Base-by-base conservation (phyloP, 2,888 invertebrate genomes). In the Macrosiphum euphorbiae region DNA sequence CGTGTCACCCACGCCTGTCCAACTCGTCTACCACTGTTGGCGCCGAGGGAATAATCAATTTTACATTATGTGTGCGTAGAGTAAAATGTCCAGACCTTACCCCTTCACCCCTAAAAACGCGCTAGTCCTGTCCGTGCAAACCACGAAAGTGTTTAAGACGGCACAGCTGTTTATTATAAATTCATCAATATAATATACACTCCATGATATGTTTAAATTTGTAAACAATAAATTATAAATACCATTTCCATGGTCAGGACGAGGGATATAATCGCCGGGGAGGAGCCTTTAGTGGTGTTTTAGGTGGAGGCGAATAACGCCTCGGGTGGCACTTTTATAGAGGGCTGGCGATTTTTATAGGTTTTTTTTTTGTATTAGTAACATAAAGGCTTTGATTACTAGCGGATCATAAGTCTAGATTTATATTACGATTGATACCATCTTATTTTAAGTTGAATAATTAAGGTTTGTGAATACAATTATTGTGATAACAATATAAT, bases 31-130 rank as follows among this genome's bases (percentile, higher is more conserved):
- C 20, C 7, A 7, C 20, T 20, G 78, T 8, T 20, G 78, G 35
- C 78, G 78, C 35, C 35, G 78, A 78, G 78, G 20, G 78, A 78
- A 78, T 78, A 67, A 78, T 35, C 78, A 78, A 78, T 78, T 78
- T 78, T 20, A 78, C 35, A 8, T 78, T 78, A 35, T 35, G 78
- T 20, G 20, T 0, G 20, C 78, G 78, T 8, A 35, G 7, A 35
- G 35, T 0, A 78, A 78, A 35, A 78, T 35, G 78, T 67, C 16
- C 67, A 7, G n/a, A 67, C 61, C 13, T 11, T 13, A 61, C 28
- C 13, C n/a, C 35, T 8, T 58, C 78, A 20, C 78, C 20, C 35
- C 35, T 35, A 26, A 78, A 78, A 78, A 20, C 13, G 67, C 0
- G 13, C 67, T 16, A n/a, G 67, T 67, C n/a, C 5, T 20, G 78